Evolutionary conservation across 2,113 vertebrate species (phyloP).

Genomic region (Euleptes europaea): DNA sequence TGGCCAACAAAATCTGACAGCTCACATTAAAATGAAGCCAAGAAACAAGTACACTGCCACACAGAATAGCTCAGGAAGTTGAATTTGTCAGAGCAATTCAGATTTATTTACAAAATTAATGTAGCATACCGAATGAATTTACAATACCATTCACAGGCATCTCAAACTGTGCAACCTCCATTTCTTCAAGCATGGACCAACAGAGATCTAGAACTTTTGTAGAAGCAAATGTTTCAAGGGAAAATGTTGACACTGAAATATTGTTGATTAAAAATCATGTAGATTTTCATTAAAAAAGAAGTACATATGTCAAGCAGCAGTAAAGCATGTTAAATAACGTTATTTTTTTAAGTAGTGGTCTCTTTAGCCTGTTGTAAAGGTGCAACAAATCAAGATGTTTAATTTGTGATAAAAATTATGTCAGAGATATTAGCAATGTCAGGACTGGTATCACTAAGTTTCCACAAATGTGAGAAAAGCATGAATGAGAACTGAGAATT

Average conservation of each 20-base stretch:
- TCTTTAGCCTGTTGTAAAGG: background rate
- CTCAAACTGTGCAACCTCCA: background rate
- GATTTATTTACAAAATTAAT: background rate
- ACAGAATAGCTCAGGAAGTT: background rate
- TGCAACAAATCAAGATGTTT: background rate
- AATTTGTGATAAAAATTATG: background rate
- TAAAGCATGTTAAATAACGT: background rate
- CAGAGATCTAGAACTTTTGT: background rate
- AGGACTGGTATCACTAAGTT: background rate
- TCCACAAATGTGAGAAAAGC: background rate
- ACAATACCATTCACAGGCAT: background rate
- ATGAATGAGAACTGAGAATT: background rate
- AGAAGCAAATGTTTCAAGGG: background rate
- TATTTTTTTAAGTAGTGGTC: background rate
- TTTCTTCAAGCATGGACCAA: background rate
- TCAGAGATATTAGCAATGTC: background rate
- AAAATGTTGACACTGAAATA: background rate
- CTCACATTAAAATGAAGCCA: slow-evolving; percentile 13
- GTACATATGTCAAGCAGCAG: background rate
- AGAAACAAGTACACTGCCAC: background rate
- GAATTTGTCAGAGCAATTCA: background rate
- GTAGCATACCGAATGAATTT: background rate
- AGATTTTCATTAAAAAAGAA: background rate
- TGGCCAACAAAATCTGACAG: background rate
- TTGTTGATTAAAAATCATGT: background rate